Evolutionary conservation across 2,113 vertebrate species (phyloP).

Genomic region (Tachycineta bicolor): DNA sequence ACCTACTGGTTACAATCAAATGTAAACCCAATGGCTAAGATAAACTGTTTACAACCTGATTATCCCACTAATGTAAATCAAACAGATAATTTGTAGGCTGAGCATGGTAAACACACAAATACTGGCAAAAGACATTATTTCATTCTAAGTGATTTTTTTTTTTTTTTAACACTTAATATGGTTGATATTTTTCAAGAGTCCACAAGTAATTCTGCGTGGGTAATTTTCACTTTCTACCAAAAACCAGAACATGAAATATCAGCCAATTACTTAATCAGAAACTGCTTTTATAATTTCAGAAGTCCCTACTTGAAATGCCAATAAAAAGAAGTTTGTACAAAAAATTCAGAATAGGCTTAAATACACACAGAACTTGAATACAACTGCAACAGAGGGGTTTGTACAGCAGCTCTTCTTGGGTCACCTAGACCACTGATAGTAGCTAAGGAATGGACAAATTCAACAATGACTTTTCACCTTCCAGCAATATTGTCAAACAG

Average conservation of each 20-base stretch:
- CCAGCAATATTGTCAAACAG: not conserved
- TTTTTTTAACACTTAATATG: not conserved
- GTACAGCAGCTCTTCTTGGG: not conserved
- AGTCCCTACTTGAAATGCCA: not conserved
- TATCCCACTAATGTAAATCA: not conserved
- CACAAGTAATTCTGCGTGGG: not conserved
- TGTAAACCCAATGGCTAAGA: not conserved
- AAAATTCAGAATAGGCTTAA: not conserved
- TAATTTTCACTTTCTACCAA: not conserved
- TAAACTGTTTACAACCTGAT: not conserved
- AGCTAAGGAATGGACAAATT: not conserved
- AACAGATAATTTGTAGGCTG: not conserved
- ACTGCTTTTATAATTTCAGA: not conserved
- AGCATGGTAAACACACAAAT: not conserved
- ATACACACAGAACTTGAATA: not conserved
- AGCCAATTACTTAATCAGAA: not conserved
- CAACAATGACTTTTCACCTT: not conserved
- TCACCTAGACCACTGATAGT: not conserved
- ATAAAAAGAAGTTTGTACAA: not conserved
- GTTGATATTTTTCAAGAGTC: not conserved
- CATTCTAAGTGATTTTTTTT: not conserved
- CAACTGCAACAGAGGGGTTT: not conserved
- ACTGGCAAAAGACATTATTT: not conserved
- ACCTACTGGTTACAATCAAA: not conserved
- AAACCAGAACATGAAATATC: not conserved